Evolutionary conservation across 2,888 invertebrate genomes (phyloP).

Genomic region (Ennomos erosarius): DNA sequence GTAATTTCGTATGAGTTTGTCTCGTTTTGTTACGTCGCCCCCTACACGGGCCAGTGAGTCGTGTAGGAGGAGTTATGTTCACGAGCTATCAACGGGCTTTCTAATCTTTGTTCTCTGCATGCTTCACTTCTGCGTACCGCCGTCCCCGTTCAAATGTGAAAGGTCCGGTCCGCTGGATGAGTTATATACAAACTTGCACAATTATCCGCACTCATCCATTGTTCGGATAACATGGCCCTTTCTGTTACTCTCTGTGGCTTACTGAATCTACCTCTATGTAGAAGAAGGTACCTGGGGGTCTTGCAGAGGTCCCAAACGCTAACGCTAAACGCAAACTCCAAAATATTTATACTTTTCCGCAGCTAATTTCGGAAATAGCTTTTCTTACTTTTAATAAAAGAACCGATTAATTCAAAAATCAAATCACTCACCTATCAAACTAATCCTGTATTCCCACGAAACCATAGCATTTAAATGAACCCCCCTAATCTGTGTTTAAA

Average conservation of each 20-base stretch:
- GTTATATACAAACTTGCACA: constrained; percentile 60
- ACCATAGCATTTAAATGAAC: constrained; percentile 38
- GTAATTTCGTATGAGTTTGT: too few relatives aligned
- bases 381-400: too few relatives aligned
- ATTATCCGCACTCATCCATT: constrained; percentile 50
- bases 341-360: too few relatives aligned
- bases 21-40: too few relatives aligned
- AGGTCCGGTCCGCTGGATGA: constrained; percentile 44
- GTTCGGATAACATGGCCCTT: constrained; percentile 19
- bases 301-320: too few relatives aligned
- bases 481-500: constrained; percentile 50
- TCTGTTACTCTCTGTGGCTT: constrained; percentile 7
- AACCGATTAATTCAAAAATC: not conserved
- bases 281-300: too few relatives aligned
- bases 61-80: too few relatives aligned
- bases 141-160: constrained; percentile 31
- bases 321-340: too few relatives aligned
- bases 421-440: constrained; percentile 7
- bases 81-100: too few relatives aligned
- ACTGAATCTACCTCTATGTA: not conserved
- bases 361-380: too few relatives aligned
- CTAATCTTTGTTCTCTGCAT: too few relatives aligned
- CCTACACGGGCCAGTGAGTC: too few relatives aligned
- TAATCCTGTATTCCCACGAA: constrained; percentile 36
- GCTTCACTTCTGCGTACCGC: constrained; percentile 28